phyloP scores from a whole-genome alignment of 2,797 vertebrate species.

The Calcarius lapponicus region DNA sequence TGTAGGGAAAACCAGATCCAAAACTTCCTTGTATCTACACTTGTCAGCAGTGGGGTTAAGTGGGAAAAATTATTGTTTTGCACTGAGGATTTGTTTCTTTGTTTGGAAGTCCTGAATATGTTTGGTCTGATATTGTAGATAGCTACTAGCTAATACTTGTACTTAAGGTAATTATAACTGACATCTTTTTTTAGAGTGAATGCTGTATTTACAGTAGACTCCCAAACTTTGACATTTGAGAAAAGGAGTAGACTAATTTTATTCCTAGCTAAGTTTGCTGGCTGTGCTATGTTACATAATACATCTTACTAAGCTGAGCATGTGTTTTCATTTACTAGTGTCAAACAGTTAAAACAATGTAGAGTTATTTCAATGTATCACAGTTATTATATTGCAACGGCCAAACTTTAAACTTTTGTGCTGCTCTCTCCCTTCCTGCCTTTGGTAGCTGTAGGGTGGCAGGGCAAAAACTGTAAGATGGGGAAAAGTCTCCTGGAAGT shows the following conservation, averaged over 20 bases:
- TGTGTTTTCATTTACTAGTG: conserved; percentile 70
- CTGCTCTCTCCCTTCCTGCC: background rate
- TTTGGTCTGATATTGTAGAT: background rate
- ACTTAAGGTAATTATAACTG: background rate
- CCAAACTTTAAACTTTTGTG: conserved; percentile 9
- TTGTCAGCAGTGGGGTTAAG: background rate
- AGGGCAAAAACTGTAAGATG: background rate
- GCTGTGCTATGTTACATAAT: conserved; percentile 52
- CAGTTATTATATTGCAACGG: background rate
- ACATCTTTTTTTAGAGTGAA: background rate
- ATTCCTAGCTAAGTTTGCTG: conserved; percentile 6
- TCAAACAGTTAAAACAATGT: conserved; percentile 66
- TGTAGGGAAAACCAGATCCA: background rate
- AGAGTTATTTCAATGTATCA: conserved; percentile 50
- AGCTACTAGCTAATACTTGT: background rate
- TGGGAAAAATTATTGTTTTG: background rate
- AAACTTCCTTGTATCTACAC: background rate
- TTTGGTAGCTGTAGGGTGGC: background rate
- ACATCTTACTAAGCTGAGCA: conserved; percentile 42
- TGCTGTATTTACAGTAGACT: background rate
- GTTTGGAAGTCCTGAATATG: background rate
- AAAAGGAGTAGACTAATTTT: conserved; percentile 36
- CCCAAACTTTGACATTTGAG: conserved; percentile 23
- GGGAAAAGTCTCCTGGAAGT: background rate
- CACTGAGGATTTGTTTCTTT: background rate